Evolutionary conservation across 2,797 vertebrate genomes (phyloP).

Genomic region (Poeciliopsis presidionis): DNA sequence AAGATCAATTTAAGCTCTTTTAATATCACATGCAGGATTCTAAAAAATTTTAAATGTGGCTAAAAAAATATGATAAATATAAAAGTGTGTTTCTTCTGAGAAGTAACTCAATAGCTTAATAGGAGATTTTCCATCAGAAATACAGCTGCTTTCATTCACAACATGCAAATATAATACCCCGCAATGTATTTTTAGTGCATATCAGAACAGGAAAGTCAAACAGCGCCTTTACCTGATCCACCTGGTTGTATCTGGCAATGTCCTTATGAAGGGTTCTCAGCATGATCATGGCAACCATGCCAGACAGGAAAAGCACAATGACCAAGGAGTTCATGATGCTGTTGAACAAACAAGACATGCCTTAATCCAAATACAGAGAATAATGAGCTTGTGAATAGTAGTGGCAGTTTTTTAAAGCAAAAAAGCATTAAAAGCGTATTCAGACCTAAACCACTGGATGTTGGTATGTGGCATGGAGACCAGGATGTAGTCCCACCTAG

Average conservation of each 20-base stretch:
- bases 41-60: neutral
- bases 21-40: neutral
- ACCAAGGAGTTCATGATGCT: conserved; percentile 95
- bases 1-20: neutral
- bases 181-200: neutral
- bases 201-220: conserved; percentile 4
- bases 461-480: conserved; percentile 91
- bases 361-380: neutral
- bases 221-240: conserved; percentile 80
- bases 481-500: conserved; percentile 93
- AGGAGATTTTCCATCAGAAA: neutral
- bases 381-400: neutral
- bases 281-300: conserved; percentile 93
- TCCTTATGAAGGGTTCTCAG: conserved; percentile 91
- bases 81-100: neutral
- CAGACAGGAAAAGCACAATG: conserved; percentile 91
- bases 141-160: neutral
- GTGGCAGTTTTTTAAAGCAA: neutral
- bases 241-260: conserved; percentile 92
- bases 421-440: neutral
- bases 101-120: neutral
- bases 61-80: neutral
- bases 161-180: neutral
- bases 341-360: conserved; percentile 25
- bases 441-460: conserved; percentile 94